Evolutionary conservation across 2,113 vertebrate genomes (phyloP).

Genomic region (Triplophysa rosa): DNA sequence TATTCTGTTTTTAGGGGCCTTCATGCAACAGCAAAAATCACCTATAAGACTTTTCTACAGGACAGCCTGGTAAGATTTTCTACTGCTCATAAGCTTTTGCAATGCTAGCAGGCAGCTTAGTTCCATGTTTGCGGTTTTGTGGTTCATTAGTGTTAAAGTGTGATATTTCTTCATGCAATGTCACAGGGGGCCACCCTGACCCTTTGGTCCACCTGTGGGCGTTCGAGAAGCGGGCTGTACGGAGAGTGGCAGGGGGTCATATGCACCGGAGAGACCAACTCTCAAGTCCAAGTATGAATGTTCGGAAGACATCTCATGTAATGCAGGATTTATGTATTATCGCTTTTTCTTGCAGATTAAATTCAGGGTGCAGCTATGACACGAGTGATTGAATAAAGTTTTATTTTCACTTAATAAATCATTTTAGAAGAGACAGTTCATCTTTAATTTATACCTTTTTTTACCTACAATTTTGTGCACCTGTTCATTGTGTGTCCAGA

Average conservation of each 20-base stretch:
- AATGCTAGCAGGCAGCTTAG: background rate
- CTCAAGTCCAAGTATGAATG: slow-evolving; percentile 85
- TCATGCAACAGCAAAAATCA: slow-evolving; percentile 85
- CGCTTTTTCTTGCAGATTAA: background rate
- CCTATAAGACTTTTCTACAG: slow-evolving; percentile 83
- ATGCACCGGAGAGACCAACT: slow-evolving; percentile 89
- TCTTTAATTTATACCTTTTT: background rate
- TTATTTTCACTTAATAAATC: background rate
- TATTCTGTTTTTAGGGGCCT: slow-evolving; percentile 76
- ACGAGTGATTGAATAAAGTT: too few species aligned
- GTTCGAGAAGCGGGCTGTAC: slow-evolving; percentile 85
- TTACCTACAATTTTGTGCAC: background rate
- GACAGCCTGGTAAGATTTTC: slow-evolving; percentile 80
- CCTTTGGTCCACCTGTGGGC: slow-evolving; percentile 91
- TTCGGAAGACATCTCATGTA: background rate
- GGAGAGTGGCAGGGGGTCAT: slow-evolving; percentile 96
- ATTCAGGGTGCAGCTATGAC: too few species aligned
- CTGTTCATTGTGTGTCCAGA: slow-evolving; percentile 67
- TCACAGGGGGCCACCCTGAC: slow-evolving; percentile 89
- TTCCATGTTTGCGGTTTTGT: background rate
- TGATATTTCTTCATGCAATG: slow-evolving; percentile 48
- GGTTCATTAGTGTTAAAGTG: slow-evolving; percentile 1
- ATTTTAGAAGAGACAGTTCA: background rate
- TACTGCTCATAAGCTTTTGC: background rate
- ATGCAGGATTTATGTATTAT: background rate